A percentile compares a stretch with the other conserved stretches of the same genome.
Conservation (phyloP, 2,888 invertebrate genomes). For the Caenorhabditis panamensis region DNA sequence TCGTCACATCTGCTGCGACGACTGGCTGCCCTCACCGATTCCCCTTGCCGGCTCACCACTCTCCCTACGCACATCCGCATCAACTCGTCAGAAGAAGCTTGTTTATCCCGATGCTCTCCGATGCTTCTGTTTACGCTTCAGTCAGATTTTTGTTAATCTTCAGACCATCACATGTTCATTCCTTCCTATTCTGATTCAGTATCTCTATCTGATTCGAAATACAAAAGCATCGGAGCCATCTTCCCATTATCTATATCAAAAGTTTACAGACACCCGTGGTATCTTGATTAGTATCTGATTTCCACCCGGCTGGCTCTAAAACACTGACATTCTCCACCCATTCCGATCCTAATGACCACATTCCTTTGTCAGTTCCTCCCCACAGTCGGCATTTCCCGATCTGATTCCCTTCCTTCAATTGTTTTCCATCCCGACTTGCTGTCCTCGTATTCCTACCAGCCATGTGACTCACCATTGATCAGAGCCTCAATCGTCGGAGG, state of each 20-base stretch:
- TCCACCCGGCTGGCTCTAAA: no score
- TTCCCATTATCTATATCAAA: no score
- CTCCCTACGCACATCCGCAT: conserved; percentile 25
- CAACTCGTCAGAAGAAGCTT: background rate
- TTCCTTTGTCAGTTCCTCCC: background rate
- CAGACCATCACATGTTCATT: background rate
- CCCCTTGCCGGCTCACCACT: conserved; percentile 33
- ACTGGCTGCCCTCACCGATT: conserved; percentile 45
- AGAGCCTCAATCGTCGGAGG: conserved; percentile 45
- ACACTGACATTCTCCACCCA: no score
- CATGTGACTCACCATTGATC: conserved; percentile 49
- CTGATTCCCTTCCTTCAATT: background rate
- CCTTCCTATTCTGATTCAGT: background rate
- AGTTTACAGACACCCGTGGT: no score
- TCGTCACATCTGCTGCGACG: conserved; percentile 42
- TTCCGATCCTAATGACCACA: background rate
- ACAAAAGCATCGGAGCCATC: no score
- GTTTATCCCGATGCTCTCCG: conserved; percentile 13
- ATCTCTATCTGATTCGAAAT: no score
- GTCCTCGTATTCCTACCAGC: background rate
- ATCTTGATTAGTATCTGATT: no score
- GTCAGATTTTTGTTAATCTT: background rate
- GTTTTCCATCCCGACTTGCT: background rate
- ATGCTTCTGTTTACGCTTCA: background rate
- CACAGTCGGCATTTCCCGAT: background rate